Evolutionary conservation across 2,113 vertebrate genomes (phyloP), one percentile per base, ranked within the genome.

Genomic region (Xerus inauris): DNA sequence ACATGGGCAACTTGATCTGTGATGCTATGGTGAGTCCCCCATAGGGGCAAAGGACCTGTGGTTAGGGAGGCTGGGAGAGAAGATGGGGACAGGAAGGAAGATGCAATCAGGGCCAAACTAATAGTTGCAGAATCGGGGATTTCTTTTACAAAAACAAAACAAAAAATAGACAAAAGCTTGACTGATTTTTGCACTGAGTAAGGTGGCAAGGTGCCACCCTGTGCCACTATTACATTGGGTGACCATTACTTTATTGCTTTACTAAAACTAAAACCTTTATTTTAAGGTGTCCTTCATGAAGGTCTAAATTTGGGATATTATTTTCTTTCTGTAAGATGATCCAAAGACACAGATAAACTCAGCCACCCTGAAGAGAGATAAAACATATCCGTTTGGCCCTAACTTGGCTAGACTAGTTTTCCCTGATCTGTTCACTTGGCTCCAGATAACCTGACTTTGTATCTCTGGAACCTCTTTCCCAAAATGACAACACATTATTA

Each of bases 1-100:
- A 99, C 97, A 98, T 99, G 98, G 99, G 99, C 38, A 99, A 99
- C 97, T 94, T 99, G 75, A 99, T 99, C 84, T 99, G 99, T 64
- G 99, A 99, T 54, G 99, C 99, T 79, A 98, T 99, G 99, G 99
- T 99, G 95, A 99, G 98, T 71, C 8, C 1, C 2, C 19, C 14
- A 1, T 0, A 3, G 79, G 42, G 3, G 38, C 6, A 35, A 42
- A 26, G 35, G 10, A 40, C 13, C 62, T 75, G 8, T 30, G 8
- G 28, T 17, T 3, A 2, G 8, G 28, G 12, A 59, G 12, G 26
- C 9, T 32, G 32, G 49, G 30, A 35, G 14, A 32, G 10, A 35
- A 35, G 38, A 30, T 0, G 54, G 54, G 28, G 32, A 32, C 42
- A 65, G 32, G 38, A 77, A 65, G 82, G 17, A 14, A 42, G 57